These are phyloP conservation scores for Brotula barbata DNA, from an alignment of 2,797 vertebrate species.

Conservation along the genomic window DNA sequence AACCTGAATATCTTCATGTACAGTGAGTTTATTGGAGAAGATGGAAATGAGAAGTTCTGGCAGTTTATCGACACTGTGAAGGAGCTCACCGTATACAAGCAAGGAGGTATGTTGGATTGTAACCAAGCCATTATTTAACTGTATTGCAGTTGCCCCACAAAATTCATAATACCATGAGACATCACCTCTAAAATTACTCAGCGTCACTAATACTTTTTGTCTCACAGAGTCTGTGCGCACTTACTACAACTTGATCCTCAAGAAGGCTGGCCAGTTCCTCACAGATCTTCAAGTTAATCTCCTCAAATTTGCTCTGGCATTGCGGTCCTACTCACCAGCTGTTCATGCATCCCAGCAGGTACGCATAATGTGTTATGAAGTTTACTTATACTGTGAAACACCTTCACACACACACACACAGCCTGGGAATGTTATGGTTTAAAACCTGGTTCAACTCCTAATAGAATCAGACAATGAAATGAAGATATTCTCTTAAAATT, in stretches of 20 bases:
- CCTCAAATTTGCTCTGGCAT: constrained; percentile 88
- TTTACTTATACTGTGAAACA: no score
- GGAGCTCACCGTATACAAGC: constrained; percentile 92
- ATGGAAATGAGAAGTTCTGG: constrained; percentile 97
- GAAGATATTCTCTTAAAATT: neutral
- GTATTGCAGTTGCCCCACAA: neutral
- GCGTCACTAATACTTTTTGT: constrained; percentile 27
- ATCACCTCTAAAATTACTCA: constrained; percentile 12
- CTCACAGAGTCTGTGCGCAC: constrained; percentile 87
- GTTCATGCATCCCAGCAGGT: constrained; percentile 95
- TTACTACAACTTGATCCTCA: constrained; percentile 93
- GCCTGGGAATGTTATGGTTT: neutral
- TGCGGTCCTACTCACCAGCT: constrained; percentile 89
- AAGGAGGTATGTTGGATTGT: constrained; percentile 83
- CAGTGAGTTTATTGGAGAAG: constrained; percentile 97
- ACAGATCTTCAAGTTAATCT: constrained; percentile 89
- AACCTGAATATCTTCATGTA: constrained; percentile 36
- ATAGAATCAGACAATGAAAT: neutral
- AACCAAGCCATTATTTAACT: neutral
- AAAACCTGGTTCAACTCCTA: neutral
- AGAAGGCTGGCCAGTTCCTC: constrained; percentile 96
- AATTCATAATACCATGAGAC: neutral
- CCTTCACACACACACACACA: no score
- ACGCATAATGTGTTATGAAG: constrained; percentile 33
- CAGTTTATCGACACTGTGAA: constrained; percentile 96